These are phyloP conservation scores for Hyperoplus immaculatus DNA, from an alignment of 2,797 vertebrate genomes.

Conservation along the genomic window DNA sequence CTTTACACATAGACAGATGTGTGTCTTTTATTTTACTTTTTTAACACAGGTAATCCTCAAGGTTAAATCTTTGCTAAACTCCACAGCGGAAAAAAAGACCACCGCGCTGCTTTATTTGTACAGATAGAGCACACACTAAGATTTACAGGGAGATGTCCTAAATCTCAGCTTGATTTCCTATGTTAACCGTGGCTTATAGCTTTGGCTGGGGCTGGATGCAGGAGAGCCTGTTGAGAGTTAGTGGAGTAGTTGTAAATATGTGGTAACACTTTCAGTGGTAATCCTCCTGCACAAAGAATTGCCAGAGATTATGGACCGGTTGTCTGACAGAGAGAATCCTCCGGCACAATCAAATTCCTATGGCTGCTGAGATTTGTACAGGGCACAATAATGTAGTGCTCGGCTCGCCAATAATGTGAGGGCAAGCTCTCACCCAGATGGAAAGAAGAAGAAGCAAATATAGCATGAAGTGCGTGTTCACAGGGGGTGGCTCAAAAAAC, in stretches of 20 bases:
- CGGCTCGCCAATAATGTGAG: slow-evolving; percentile 76
- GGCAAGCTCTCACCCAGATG: slow-evolving; percentile 65
- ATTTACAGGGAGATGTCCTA: slow-evolving; percentile 80
- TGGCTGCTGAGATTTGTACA: slow-evolving; percentile 82
- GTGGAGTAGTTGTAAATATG: slow-evolving; percentile 88
- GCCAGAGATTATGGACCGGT: slow-evolving; percentile 86
- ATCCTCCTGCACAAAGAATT: slow-evolving; percentile 87
- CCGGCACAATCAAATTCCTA: slow-evolving; percentile 87
- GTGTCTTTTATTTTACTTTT: slow-evolving; percentile 39
- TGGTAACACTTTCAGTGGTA: slow-evolving; percentile 87
- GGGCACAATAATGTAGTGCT: slow-evolving; percentile 74
- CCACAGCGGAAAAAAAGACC: slow-evolving; percentile 62
- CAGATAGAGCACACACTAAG: slow-evolving; percentile 69
- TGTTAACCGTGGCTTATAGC: slow-evolving; percentile 86
- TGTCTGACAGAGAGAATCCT: slow-evolving; percentile 87
- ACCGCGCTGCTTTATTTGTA: slow-evolving; percentile 59
- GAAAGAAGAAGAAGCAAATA: slow-evolving; percentile 70
- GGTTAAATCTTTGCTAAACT: slow-evolving; percentile 76
- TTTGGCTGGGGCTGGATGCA: slow-evolving; percentile 79
- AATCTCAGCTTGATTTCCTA: slow-evolving; percentile 84
- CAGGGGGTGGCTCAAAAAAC: slow-evolving; percentile 38
- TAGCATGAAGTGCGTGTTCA: slow-evolving; percentile 71
- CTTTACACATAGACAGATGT: slow-evolving; percentile 82
- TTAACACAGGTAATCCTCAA: slow-evolving; percentile 82
- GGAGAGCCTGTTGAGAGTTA: slow-evolving; percentile 87